Percentiles rank a stretch among this genome's conserved stretches.
Conservation (phyloP, 92 coral and sea anemone genomes). For the Parazoanthus swiftii region DNA sequence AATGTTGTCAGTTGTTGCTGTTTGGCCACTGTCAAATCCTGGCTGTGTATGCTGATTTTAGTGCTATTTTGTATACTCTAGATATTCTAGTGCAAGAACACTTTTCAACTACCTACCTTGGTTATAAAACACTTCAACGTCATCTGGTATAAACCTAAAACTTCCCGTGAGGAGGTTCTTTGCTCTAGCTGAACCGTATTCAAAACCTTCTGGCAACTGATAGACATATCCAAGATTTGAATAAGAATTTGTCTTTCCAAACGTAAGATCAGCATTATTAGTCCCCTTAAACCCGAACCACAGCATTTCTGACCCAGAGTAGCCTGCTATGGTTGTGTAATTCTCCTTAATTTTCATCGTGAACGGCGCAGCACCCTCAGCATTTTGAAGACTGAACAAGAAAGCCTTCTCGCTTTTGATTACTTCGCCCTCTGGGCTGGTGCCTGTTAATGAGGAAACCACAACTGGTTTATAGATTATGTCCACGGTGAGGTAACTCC, state of each 20-base stretch:
- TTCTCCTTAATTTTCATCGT: not conserved
- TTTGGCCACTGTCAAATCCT: too few relatives aligned
- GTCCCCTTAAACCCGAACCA: not conserved
- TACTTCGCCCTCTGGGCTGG: not conserved
- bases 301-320: not conserved
- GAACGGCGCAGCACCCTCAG: conserved; percentile 17
- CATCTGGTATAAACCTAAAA: conserved; percentile 27
- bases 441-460: not conserved
- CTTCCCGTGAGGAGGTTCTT: conserved; percentile 31
- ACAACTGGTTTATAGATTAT: too few relatives aligned
- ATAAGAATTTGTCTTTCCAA: not conserved
- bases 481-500: too few relatives aligned
- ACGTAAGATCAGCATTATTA: conserved; percentile 10
- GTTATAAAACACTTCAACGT: conserved; percentile 27
- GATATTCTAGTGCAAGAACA: too few relatives aligned
- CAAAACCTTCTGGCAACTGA: not conserved
- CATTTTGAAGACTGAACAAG: conserved; percentile 38
- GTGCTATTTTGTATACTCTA: too few relatives aligned
- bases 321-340: not conserved
- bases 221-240: conserved; percentile 20
- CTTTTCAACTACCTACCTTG: not conserved
- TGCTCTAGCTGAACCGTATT: not conserved
- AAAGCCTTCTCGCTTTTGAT: conserved; percentile 25
- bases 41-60: too few relatives aligned
- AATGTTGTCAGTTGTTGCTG: too few relatives aligned